Base-by-base conservation (phyloP, 2,888 invertebrate species). In the Cerceris rybyensis region DNA sequence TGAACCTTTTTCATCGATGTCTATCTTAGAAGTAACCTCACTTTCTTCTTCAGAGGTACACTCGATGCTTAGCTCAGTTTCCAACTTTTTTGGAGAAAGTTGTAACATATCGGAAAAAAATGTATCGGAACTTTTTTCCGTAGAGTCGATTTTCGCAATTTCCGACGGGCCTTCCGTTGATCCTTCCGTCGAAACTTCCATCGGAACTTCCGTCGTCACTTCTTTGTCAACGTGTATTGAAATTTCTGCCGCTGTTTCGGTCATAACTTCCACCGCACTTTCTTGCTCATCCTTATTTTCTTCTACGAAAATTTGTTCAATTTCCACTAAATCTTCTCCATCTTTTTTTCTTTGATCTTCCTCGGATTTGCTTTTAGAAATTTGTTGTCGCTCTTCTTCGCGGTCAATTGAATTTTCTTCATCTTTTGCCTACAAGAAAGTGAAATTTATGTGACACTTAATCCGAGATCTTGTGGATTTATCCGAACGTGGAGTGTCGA, bases 101-200 rank as follows among this genome's bases (percentile, higher is more conserved):
- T 70, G 78, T 6, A 70, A 49, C 2, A 70, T 78, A 9, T 84
- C 87, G 6, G 82, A 83, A 6, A 81, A 78, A 9, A 71, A 71
- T 17, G 79, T 78, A 46, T 84, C 86, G 0, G 75, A 80, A 43
- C 81, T 81, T 59, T 81, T 82, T 49, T 88, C 88, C 13, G 81
- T 78, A 2, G 72, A 61, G 28, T 85, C 82, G 11, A 79, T 70
- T 14, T 70, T 77, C 63, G 67, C 5, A 9, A 28, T 7, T 39
- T 14, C 54, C 17, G 5, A 8, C 0, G 50, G 39, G 17, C 63
- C 64, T 39, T 61, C 16, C 8, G 0, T n/a, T 9, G 7, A 9
- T 39, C 0, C 41, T 2, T 7, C 13, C 41, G 17, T 16, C 9
- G 52, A 4, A 28, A 28, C 28, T 28, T 28, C 28, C 4, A 4